phyloP scores from a whole-genome alignment of 2,113 vertebrate genomes.

The Vimba vimba region DNA sequence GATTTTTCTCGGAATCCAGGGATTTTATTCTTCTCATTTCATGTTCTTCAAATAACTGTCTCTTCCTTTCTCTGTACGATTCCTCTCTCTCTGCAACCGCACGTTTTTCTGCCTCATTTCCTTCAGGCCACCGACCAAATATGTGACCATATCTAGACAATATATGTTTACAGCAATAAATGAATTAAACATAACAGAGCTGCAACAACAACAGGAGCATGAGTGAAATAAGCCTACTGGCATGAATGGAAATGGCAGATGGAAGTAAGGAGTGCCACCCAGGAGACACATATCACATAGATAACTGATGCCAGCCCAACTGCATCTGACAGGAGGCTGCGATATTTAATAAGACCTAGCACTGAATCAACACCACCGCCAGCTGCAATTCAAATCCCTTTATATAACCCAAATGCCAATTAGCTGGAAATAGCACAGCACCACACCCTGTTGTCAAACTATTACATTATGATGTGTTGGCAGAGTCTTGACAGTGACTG shows the following conservation, averaged over 20 bases:
- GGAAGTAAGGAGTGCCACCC: conserved; percentile 69
- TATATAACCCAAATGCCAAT: conserved; percentile 71
- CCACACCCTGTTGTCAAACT: conserved; percentile 66
- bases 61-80: background rate
- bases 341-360: conserved; percentile 79
- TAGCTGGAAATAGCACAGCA: conserved; percentile 67
- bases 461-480: conserved; percentile 54
- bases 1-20: background rate
- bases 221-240: conserved; percentile 66
- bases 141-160: conserved; percentile 42
- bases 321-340: conserved; percentile 78
- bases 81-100: background rate
- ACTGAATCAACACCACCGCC: conserved; percentile 72
- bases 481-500: conserved; percentile 40
- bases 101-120: background rate
- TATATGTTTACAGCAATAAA: conserved; percentile 49
- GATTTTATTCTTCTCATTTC: conserved; percentile 14
- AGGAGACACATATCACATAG: conserved; percentile 73
- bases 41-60: conserved; percentile 7
- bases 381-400: conserved; percentile 77
- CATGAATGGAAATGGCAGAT: conserved; percentile 73
- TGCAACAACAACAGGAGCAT: conserved; percentile 60
- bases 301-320: conserved; percentile 75
- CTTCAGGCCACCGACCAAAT: background rate
- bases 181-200: conserved; percentile 44